A percentile compares a stretch with the other conserved stretches of the same genome.
phyloP scores from a whole-genome alignment of 2,888 invertebrate genomes.

The Sarcophaga carnaria region DNA sequence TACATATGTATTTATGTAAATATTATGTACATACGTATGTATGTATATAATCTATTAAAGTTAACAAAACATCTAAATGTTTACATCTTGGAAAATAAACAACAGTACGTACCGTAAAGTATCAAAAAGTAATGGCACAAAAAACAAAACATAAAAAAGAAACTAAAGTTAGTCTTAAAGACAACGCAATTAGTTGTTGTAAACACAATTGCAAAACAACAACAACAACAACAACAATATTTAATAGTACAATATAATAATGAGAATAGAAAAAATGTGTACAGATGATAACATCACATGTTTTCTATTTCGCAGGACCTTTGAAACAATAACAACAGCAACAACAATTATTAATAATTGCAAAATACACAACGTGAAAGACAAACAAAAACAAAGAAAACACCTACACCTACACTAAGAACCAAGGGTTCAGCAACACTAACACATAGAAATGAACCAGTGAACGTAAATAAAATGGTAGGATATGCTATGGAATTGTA shows the following conservation, averaged over 20 bases:
- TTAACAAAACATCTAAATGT: neutral
- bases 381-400: neutral
- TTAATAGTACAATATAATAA: neutral
- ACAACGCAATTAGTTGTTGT: conserved; percentile 53
- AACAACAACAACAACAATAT: conserved; percentile 53
- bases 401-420: neutral
- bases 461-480: neutral
- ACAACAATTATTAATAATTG: conserved; percentile 21
- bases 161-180: conserved; percentile 35
- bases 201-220: conserved; percentile 14
- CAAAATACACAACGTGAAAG: conserved; percentile 6
- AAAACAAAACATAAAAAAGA: neutral
- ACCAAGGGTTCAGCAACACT: neutral
- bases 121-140: conserved; percentile 42
- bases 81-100: conserved; percentile 22
- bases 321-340: neutral
- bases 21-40: no score
- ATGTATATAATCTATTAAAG: no score
- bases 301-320: conserved; percentile 3
- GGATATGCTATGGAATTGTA: neutral
- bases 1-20: no score
- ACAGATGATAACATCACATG: conserved; percentile 29
- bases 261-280: neutral
- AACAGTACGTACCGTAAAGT: neutral
- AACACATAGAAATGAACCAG: neutral